phyloP scores from a whole-genome alignment of 2,113 vertebrate genomes.

The Sitta europaea region DNA sequence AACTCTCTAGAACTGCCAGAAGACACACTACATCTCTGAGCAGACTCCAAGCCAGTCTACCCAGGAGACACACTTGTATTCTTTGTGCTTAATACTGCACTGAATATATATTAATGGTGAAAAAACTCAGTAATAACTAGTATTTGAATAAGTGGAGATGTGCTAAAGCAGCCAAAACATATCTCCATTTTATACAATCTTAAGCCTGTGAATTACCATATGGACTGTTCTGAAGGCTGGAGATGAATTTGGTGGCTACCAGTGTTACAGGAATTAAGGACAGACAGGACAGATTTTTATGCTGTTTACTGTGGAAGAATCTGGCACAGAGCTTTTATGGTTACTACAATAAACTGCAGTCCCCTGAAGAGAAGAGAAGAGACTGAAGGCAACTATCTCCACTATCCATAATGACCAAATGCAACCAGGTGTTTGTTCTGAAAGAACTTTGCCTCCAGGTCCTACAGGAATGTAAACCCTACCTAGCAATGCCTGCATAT shows the following conservation, averaged over 20 bases:
- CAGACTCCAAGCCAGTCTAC: not conserved
- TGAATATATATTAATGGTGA: not conserved
- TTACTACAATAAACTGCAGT: too few species aligned
- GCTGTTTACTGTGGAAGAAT: not conserved
- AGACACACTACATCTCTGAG: not conserved
- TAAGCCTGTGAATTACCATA: not conserved
- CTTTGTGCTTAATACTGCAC: not conserved
- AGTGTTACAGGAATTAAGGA: not conserved
- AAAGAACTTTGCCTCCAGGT: not conserved
- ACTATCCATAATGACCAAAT: not conserved
- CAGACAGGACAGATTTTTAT: not conserved
- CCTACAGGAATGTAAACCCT: not conserved
- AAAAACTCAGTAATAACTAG: not conserved
- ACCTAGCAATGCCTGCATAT: not conserved
- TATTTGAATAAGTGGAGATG: not conserved
- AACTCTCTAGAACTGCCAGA: not conserved
- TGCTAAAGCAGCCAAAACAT: not conserved
- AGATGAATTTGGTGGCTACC: not conserved
- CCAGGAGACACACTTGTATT: not conserved
- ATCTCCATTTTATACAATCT: not conserved
- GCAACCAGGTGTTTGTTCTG: not conserved
- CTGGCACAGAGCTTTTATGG: not conserved
- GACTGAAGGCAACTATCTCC: not conserved
- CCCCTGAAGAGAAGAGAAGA: not conserved
- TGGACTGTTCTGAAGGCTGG: not conserved